Percentiles rank a stretch among this genome's conserved stretches.
phyloP scores from a whole-genome alignment of 2,888 invertebrate species.

The Abrostola tripartita region DNA sequence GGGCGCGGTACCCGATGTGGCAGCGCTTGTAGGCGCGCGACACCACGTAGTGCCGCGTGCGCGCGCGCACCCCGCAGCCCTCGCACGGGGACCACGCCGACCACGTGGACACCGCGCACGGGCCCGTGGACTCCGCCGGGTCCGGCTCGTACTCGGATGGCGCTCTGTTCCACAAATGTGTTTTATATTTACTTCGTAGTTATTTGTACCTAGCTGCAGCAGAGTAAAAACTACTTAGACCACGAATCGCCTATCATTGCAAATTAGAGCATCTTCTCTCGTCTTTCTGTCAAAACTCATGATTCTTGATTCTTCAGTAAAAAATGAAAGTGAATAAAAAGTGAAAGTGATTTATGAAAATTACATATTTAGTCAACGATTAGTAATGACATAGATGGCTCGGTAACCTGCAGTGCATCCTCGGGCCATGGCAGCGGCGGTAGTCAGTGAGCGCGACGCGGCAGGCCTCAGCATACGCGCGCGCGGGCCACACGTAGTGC shows the following conservation, averaged over 20 bases:
- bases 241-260: too few species aligned
- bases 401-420: conserved; percentile 80
- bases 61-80: conserved; percentile 91
- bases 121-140: conserved; percentile 75
- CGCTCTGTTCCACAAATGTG: conserved; percentile 61
- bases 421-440: conserved; percentile 83
- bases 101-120: conserved; percentile 92
- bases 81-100: conserved; percentile 93
- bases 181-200: neutral
- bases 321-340: too few species aligned
- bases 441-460: conserved; percentile 88
- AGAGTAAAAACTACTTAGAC: neutral
- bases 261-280: too few species aligned
- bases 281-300: too few species aligned
- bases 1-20: conserved; percentile 79
- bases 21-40: conserved; percentile 90
- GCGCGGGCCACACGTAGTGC: conserved; percentile 83
- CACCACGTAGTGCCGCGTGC: conserved; percentile 90
- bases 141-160: conserved; percentile 84
- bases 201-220: neutral
- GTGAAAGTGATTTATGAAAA: too few species aligned
- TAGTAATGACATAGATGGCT: neutral
- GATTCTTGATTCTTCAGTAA: too few species aligned
- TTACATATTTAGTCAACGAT: too few species aligned
- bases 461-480: conserved; percentile 89